Percentiles rank a stretch among this genome's conserved stretches.
Evolutionary conservation across 2,113 vertebrate genomes (phyloP).

Genomic region (Aleadryas rufinucha): DNA sequence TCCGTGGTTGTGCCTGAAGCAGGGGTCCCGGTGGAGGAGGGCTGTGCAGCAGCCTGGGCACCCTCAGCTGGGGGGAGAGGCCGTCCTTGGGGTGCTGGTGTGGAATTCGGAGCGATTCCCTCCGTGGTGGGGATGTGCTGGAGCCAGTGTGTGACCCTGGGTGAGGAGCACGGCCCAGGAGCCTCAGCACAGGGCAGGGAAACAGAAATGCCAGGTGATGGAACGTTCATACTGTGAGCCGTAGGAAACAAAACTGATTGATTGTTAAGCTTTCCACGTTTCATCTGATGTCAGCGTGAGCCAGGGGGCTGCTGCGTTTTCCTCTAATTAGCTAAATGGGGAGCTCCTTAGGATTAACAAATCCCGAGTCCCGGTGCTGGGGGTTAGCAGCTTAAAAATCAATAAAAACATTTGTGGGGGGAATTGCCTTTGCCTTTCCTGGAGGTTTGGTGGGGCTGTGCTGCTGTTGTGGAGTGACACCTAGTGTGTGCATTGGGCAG

Average conservation of each 20-base stretch:
- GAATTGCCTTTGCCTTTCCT: not conserved
- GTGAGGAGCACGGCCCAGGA: not conserved
- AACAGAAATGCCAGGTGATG: not conserved
- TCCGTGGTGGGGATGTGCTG: not conserved
- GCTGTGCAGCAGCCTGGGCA: not conserved
- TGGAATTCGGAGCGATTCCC: accelerated
- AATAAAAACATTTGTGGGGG: not conserved
- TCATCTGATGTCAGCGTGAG: not conserved
- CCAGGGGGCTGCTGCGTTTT: not conserved
- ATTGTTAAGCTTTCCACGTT: constrained; percentile 1
- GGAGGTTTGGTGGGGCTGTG: not conserved
- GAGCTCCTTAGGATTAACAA: constrained; percentile 15
- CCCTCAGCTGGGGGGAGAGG: not conserved
- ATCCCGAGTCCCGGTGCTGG: not conserved
- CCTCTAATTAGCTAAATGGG: constrained; percentile 29
- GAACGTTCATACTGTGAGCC: not conserved
- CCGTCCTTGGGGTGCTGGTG: accelerated
- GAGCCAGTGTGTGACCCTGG: not conserved
- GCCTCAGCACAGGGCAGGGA: not conserved
- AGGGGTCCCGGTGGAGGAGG: accelerated
- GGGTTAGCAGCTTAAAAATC: not conserved
- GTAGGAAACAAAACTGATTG: constrained; percentile 6
- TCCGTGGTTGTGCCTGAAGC: not conserved
- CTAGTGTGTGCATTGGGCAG: constrained; percentile 14
- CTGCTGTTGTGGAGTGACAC: constrained; percentile 50